Base-by-base conservation (phyloP, 2,888 invertebrate genomes). In the Heliconius sara region DNA sequence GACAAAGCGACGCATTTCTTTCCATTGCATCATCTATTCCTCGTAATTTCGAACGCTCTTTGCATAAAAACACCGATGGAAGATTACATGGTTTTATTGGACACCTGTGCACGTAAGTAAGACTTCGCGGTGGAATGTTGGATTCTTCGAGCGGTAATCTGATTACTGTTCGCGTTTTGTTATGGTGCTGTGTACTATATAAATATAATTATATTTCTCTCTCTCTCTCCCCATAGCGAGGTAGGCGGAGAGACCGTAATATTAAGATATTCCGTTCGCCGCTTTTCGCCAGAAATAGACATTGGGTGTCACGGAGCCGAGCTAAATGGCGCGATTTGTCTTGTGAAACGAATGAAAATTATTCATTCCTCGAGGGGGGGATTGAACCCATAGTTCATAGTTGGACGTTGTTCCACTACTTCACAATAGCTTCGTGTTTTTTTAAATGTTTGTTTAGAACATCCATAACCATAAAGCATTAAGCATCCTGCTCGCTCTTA, bases 1-100 rank as follows among this genome's bases (percentile, higher is more conserved):
- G 85, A 86, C 85, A 84, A 84, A 85, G 84, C 83, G 83, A 83
- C 84, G 84, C 82, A 79, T 84, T 83, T 82, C 83, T 80, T 83
- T 81, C 81, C 81, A 72, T 85, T 85, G 82, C 84, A 84, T 83
- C 83, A 83, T 73, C 79, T 77, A 79, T 84, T 85, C 84, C 75
- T 81, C 70, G 84, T 85, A 84, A 85, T 83, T 83, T 83, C 74
- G 80, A 82, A 85, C 84, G 83, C 79, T 79, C 43, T 78, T 63
- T 82, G 84, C 82, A 84, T 84, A 79, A 79, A 83, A 47, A 82
- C 77, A 63, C 22, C 68, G 63, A 75, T 66, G 78, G 78, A 73
- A 78, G 73, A 73, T 65, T 73, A 66, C 78, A 52, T 34, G 25
- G 73, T 60, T 22, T 57, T 68, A 27, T 34, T 79, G 77, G 76